Evolutionary conservation across 2,888 invertebrate species (phyloP).

Genomic region (Pachymerium ferrugineum): DNA sequence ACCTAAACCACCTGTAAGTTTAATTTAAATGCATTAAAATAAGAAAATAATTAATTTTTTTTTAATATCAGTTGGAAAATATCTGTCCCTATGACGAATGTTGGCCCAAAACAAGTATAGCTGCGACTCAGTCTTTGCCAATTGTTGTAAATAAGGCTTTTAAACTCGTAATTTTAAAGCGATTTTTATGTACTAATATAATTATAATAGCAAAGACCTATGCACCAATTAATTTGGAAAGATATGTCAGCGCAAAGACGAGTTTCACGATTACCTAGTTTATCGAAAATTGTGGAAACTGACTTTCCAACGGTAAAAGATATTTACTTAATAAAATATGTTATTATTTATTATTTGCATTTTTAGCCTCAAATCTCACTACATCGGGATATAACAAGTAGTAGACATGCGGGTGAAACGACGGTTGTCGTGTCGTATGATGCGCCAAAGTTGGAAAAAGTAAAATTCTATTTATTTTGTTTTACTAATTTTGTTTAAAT

Average conservation of each 20-base stretch:
- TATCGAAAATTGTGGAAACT: neutral
- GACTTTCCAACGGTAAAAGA: no score
- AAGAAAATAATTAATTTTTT: neutral
- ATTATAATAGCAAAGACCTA: neutral
- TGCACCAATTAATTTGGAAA: neutral
- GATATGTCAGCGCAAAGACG: neutral
- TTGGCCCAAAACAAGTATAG: neutral
- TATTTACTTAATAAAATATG: no score
- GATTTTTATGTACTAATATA: neutral
- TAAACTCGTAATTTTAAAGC: neutral
- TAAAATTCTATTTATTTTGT: no score
- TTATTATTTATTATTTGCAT: no score
- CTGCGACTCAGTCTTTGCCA: neutral
- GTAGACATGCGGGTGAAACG: no score
- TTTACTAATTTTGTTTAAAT: no score
- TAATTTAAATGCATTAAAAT: neutral
- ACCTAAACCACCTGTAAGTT: neutral
- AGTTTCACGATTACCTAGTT: conserved; percentile 3
- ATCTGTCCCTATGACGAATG: neutral
- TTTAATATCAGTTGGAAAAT: neutral
- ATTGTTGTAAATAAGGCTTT: neutral
- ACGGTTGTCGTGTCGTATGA: no score
- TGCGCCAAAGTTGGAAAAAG: no score
- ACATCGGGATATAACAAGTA: no score
- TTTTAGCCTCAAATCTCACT: no score